Evolutionary conservation across 2,113 vertebrate species (phyloP).

Genomic region (Steatornis caripensis): DNA sequence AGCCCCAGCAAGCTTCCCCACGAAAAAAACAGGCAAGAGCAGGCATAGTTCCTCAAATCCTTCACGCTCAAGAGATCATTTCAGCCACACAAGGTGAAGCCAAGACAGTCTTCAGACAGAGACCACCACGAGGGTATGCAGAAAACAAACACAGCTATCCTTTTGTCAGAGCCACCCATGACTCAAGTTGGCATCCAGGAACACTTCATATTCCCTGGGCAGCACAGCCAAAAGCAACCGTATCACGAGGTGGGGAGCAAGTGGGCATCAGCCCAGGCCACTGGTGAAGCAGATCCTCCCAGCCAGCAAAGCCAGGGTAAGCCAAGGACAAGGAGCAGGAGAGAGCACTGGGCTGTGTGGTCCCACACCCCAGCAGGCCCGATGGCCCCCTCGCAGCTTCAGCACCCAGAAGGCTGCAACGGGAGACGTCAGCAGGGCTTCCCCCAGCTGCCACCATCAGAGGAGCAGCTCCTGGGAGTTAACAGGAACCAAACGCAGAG

Average conservation of each 20-base stretch:
- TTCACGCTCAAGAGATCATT: background rate
- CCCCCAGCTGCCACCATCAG: background rate
- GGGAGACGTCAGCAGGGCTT: background rate
- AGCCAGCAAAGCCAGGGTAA: background rate
- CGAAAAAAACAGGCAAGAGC: fast-evolving
- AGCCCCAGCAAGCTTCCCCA: background rate
- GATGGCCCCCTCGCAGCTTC: background rate
- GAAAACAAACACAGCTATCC: background rate
- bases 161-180: background rate
- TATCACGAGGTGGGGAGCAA: background rate
- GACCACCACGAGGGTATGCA: background rate
- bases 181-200: background rate
- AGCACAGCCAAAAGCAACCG: background rate
- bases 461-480: background rate
- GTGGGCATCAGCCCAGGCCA: background rate
- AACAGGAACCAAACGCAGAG: background rate
- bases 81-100: background rate
- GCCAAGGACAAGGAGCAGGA: background rate
- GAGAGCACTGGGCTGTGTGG: fast-evolving
- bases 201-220: fast-evolving
- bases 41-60: background rate
- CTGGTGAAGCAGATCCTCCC: background rate
- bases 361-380: background rate
- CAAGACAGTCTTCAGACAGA: background rate
- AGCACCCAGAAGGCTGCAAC: background rate